Evolutionary conservation across 2,888 invertebrate species (phyloP).

Genomic region (Leptarthrus brevirostris): DNA sequence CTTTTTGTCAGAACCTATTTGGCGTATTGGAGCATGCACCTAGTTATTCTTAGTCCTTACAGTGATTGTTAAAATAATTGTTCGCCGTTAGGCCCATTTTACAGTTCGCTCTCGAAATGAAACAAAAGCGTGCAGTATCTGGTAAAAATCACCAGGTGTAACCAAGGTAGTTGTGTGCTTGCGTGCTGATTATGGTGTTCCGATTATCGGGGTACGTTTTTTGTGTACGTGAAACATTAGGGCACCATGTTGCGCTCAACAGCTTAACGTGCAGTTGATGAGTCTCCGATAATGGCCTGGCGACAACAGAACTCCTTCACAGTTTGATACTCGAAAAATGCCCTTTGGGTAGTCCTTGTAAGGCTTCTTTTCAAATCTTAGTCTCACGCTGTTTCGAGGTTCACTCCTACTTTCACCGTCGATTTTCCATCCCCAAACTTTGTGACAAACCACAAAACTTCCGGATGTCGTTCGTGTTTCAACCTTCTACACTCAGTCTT

Average conservation of each 20-base stretch:
- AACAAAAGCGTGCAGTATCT: background rate
- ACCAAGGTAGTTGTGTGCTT: constrained; percentile 13
- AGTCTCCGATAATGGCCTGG: constrained; percentile 36
- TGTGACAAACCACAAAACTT: constrained; percentile 12
- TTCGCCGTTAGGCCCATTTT: background rate
- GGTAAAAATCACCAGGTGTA: constrained; percentile 1
- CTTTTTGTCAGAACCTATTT: too few relatives aligned
- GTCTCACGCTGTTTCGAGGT: constrained; percentile 13
- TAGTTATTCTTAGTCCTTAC: too few relatives aligned
- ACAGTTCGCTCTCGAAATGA: too few relatives aligned
- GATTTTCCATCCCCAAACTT: background rate
- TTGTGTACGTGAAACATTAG: background rate
- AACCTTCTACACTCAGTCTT: constrained; percentile 17
- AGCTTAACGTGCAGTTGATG: constrained; percentile 39
- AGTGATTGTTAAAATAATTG: too few relatives aligned
- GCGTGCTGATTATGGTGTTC: constrained; percentile 40
- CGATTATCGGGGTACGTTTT: constrained; percentile 27
- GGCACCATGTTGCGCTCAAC: constrained; percentile 21
- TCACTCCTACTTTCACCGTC: background rate
- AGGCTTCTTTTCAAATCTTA: background rate
- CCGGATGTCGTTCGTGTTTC: constrained; percentile 19
- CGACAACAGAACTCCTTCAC: constrained; percentile 33
- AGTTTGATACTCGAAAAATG: constrained; percentile 18
- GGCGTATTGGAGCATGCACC: too few relatives aligned
- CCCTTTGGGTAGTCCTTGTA: too few relatives aligned